Base-by-base conservation (phyloP, 2,888 invertebrate species). In the Nycteola revayana region DNA sequence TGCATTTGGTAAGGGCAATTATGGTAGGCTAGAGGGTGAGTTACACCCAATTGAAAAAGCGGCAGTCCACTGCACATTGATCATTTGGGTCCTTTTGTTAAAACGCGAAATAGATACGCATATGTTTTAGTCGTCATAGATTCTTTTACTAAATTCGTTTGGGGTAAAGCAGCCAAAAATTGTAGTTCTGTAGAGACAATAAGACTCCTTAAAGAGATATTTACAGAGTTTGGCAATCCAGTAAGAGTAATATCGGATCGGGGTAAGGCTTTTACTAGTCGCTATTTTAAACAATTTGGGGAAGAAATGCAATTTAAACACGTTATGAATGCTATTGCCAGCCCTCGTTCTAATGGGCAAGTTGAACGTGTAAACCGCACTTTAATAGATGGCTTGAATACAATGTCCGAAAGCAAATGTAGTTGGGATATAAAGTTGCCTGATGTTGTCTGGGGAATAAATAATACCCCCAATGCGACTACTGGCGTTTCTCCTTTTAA, bases 71-170 rank as follows among this genome's bases (percentile, higher is more conserved):
- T 56, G 45, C 45, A 51, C 7, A 52, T 33, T 2, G 58, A 59
- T 9, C 55, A 59, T 25, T 23, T 59, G 20, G 59, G 54, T 1
- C 56, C 52, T 0, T 59, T 59, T 28, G 17, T 28, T 3, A 52
- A 46, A 31, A 44, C 42, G 1, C 22, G 32, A 7, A 41, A 29
- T 7, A 43, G 52, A 0, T 36, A 52, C 25, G 2, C 14, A 0
- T 54, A 57, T 21, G n/a, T 57, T 0, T 27, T 54, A 0, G 50
- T 50, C 0, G 14, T 43, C 4, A 49, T 46, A 10, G 53, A 57
- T 20, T 17, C 49, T 7, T 54, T 53, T 29, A 41, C 49, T 5
- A 53, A 52, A 26, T 50, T 49, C 39, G 41, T 49, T 1, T 35
- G 43, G 24, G 37, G 39, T 0, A 29, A 25, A 10, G 20, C 53